Evolutionary conservation across 2,888 invertebrate species (phyloP), one percentile per base, ranked within the genome.

Genomic region (Leptopilina myrica): DNA sequence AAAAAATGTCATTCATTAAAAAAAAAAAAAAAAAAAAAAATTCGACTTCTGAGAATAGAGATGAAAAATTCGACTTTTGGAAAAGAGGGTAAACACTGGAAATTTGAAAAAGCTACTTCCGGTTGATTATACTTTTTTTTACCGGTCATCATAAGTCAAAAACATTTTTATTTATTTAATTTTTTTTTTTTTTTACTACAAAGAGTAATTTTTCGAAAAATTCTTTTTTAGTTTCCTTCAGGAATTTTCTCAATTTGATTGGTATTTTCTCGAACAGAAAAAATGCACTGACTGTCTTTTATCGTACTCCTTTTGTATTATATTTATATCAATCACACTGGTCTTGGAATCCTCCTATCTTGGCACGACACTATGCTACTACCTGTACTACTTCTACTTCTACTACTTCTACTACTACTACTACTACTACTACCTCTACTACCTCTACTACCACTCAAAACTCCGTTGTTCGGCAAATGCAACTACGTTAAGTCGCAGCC

Each of bases 311-410:
- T 91, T 91, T 90, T 91, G 86, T 91, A 91, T 91, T 92, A 91
- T 91, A 91, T 91, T 91, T 91, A 89, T 90, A 89, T 91, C 91
- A 90, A 91, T 90, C 90, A 92, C 91, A 92, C 91, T 90, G 91
- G 91, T 90, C 91, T 91, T 91, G 91, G 91, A 91, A 91, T 91
- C 90, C 89, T 91, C 91, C 90, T 91, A 90, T 90, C 89, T 91
- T 89, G 91, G 91, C 91, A 91, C 91, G 90, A 91, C 91, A 91
- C 91, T 91, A 92, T 91, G 90, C 91, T 87, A 87, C 87, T 87
- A 86, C 86, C 85, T 86, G 85, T 81, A 81, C 86, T 84, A 82
- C 86, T 84, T 82, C 86, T 89, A 86, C 89, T 88, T 87, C 89
- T 88, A 86, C 88, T 85, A 86, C 90, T 89, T 85, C 43, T 33